Conservation (phyloP, 92 coral and sea anemone genomes). For the Montipora capitata region DNA sequence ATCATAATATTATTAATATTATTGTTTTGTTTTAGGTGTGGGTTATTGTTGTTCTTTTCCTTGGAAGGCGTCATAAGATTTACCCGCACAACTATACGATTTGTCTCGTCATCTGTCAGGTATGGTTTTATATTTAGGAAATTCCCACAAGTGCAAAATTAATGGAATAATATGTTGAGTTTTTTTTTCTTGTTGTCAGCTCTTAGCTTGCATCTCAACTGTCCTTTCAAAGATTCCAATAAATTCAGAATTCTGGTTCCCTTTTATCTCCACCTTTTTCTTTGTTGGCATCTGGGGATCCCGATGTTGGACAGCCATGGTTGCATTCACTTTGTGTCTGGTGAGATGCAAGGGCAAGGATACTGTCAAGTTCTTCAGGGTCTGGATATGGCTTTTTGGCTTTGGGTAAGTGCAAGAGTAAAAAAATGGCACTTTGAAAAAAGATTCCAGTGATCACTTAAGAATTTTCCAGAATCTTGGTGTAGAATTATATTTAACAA, state of each 20-base stretch:
- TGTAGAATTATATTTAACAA: no score
- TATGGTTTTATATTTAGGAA: constrained; percentile 9
- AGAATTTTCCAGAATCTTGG: no score
- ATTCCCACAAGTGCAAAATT: background rate
- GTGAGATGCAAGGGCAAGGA: constrained; percentile 76
- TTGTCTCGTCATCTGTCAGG: constrained; percentile 84
- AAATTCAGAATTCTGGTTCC: constrained; percentile 43
- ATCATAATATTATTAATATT: background rate
- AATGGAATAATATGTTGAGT: no score
- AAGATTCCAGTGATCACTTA: no score
- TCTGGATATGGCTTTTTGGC: constrained; percentile 75
- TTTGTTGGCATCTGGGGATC: constrained; percentile 72
- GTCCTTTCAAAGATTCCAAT: constrained; percentile 1
- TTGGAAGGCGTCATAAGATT: constrained; percentile 81
- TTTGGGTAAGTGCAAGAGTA: constrained; percentile 76
- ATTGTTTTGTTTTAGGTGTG: constrained; percentile 66
- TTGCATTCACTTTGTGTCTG: constrained; percentile 82
- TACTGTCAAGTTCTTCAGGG: constrained; percentile 45
- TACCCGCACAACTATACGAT: constrained; percentile 88
- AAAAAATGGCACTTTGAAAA: no score
- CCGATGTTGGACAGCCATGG: constrained; percentile 89
- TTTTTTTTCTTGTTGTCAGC: background rate
- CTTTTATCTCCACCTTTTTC: constrained; percentile 38
- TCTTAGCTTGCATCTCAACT: background rate
- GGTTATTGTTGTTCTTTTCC: constrained; percentile 83